These are phyloP conservation scores for Halictus rubicundus DNA, from an alignment of 1,140 invertebrate species.

Conservation along the genomic window DNA sequence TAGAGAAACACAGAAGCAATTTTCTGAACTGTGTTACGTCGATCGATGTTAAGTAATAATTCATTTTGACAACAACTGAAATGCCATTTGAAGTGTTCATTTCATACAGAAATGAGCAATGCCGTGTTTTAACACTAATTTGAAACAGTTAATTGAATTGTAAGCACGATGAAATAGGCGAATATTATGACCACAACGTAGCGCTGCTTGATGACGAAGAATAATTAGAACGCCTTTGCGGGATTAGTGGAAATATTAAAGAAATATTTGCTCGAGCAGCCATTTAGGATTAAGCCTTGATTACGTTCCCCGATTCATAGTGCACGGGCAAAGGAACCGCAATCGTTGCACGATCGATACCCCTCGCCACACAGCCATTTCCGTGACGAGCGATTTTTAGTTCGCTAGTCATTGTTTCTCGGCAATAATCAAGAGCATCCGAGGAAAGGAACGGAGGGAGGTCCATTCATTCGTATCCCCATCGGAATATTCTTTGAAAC, in stretches of 20 bases:
- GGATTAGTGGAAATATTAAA: neutral
- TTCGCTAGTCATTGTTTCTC: slow-evolving; percentile 50
- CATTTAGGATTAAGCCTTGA: neutral
- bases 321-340: neutral
- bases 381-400: slow-evolving; percentile 31
- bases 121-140: too few species aligned
- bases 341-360: slow-evolving; percentile 31
- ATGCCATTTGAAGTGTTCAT: too few species aligned
- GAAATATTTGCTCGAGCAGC: neutral
- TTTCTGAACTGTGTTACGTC: too few species aligned
- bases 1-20: too few species aligned
- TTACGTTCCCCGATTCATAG: neutral
- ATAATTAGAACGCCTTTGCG: neutral
- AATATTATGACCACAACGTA: too few species aligned
- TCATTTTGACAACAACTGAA: too few species aligned
- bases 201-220: too few species aligned
- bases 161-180: too few species aligned
- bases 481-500: slow-evolving; percentile 55
- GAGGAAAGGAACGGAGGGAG: slow-evolving; percentile 12
- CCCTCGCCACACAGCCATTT: slow-evolving; percentile 13
- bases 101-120: too few species aligned
- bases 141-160: too few species aligned
- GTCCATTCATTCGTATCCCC: slow-evolving; percentile 47
- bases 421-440: slow-evolving; percentile 46
- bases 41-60: too few species aligned